phyloP scores from a whole-genome alignment of 2,888 invertebrate species.

The Nemapogon koenigi region DNA sequence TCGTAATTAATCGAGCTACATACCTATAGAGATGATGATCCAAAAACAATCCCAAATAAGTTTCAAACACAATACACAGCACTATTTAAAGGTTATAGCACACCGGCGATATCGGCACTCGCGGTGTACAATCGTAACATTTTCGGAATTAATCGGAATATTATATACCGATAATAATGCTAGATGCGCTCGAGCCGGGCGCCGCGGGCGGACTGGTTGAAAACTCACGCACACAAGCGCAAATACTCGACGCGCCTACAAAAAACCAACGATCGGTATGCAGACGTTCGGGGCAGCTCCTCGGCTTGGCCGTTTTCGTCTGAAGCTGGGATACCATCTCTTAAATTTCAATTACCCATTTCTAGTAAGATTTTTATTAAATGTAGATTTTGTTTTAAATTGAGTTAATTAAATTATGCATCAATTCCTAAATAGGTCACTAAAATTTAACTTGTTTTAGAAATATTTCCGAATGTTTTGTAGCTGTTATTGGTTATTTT shows the following conservation, averaged over 20 bases:
- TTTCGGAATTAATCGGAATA: no score
- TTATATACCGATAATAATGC: no score
- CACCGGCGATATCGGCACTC: slow-evolving; percentile 57
- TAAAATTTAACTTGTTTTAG: no score
- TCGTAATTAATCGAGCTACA: slow-evolving; percentile 57
- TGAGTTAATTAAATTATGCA: no score
- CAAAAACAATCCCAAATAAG: slow-evolving; percentile 42
- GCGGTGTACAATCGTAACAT: slow-evolving; percentile 55
- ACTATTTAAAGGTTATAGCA: slow-evolving; percentile 28
- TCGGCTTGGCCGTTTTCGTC: slow-evolving; percentile 64
- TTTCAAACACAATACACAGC: slow-evolving; percentile 32
- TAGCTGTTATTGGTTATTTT: no score
- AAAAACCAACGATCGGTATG: slow-evolving; percentile 65
- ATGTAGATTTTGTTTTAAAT: no score
- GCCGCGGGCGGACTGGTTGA: slow-evolving; percentile 44
- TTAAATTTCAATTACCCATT: slow-evolving; percentile 20
- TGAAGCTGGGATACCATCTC: slow-evolving; percentile 52
- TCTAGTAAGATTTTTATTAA: no score
- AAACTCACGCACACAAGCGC: slow-evolving; percentile 39
- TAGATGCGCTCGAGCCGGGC: slow-evolving; percentile 36
- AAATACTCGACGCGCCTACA: slow-evolving; percentile 45
- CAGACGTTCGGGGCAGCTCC: slow-evolving; percentile 64
- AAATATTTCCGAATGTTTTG: no score
- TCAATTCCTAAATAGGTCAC: no score
- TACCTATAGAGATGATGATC: slow-evolving; percentile 56